Evolutionary conservation across 35 echinoderm and acorn worm species (phyloP).

Genomic region (Patiria miniata): DNA sequence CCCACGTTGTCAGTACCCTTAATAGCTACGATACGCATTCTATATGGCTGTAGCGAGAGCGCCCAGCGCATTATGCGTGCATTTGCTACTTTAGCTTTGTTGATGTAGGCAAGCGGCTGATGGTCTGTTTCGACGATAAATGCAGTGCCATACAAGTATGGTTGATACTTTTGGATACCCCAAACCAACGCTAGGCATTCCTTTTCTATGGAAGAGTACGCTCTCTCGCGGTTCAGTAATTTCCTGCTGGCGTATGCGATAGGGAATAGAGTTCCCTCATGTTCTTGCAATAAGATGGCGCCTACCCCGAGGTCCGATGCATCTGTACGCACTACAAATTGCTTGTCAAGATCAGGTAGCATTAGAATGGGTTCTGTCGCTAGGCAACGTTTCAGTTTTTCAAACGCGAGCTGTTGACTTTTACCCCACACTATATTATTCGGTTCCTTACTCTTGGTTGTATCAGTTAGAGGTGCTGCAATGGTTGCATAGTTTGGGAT

Average conservation of each 20-base stretch:
- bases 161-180: slow-evolving; percentile 34
- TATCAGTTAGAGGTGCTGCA: slow-evolving; percentile 59
- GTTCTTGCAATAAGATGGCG: slow-evolving; percentile 42
- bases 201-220: too few species aligned
- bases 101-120: slow-evolving; percentile 36
- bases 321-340: slow-evolving; percentile 62
- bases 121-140: slow-evolving; percentile 50
- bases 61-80: too few species aligned
- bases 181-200: too few species aligned
- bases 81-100: slow-evolving; percentile 19
- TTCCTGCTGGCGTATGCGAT: slow-evolving; percentile 34
- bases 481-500: slow-evolving; percentile 60
- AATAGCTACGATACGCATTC: too few species aligned
- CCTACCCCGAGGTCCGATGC: slow-evolving; percentile 55
- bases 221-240: slow-evolving; percentile 25
- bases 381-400: slow-evolving; percentile 41
- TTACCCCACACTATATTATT: slow-evolving; percentile 44
- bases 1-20: too few species aligned
- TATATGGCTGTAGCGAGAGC: too few species aligned
- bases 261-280: too few species aligned
- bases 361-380: slow-evolving; percentile 40
- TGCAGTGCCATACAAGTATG: slow-evolving; percentile 26
- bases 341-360: slow-evolving; percentile 39
- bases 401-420: slow-evolving; percentile 55
- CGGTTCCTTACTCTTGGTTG: too few species aligned